Conservation (phyloP, 2,113 vertebrate genomes). For the Pseudolaguvia tuberculata region DNA sequence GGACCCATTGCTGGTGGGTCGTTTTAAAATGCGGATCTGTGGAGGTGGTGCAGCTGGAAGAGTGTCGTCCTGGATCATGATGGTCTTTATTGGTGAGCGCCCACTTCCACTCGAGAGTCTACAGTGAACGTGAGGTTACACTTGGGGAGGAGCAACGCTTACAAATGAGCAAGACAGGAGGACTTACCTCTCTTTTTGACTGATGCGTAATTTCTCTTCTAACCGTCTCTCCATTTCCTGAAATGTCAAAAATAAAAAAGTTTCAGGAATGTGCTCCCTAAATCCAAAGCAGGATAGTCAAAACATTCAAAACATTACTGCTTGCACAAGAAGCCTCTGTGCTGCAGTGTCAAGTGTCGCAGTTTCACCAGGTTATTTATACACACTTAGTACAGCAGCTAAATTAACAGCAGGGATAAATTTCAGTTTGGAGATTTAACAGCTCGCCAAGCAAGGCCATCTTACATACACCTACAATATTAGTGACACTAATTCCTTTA, state of each 20-base stretch:
- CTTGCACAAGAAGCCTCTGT: constrained; percentile 36
- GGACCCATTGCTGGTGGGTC: constrained; percentile 86
- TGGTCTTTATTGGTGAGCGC: constrained; percentile 77
- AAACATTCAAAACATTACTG: constrained; percentile 27
- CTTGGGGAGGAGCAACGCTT: background rate
- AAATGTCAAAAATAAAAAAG: constrained; percentile 50
- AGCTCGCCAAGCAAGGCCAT: background rate
- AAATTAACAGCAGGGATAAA: constrained; percentile 47
- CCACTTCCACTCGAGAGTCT: constrained; percentile 76
- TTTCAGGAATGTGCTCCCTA: constrained; percentile 33
- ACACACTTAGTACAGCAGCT: constrained; percentile 53
- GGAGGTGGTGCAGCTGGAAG: constrained; percentile 82
- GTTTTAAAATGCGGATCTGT: constrained; percentile 94
- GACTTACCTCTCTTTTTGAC: constrained; percentile 88
- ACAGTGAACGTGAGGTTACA: constrained; percentile 8
- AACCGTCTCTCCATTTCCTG: constrained; percentile 96
- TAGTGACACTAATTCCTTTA: background rate
- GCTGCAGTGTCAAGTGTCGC: constrained; percentile 54
- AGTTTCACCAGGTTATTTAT: constrained; percentile 72
- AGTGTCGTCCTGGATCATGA: constrained; percentile 92
- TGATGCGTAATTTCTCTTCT: constrained; percentile 92
- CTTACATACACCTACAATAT: background rate
- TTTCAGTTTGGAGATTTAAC: constrained; percentile 14
- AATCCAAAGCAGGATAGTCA: background rate
- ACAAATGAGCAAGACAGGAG: background rate